Evolutionary conservation across 92 coral and sea anemone genomes (phyloP).

Genomic region (Metridium senile): DNA sequence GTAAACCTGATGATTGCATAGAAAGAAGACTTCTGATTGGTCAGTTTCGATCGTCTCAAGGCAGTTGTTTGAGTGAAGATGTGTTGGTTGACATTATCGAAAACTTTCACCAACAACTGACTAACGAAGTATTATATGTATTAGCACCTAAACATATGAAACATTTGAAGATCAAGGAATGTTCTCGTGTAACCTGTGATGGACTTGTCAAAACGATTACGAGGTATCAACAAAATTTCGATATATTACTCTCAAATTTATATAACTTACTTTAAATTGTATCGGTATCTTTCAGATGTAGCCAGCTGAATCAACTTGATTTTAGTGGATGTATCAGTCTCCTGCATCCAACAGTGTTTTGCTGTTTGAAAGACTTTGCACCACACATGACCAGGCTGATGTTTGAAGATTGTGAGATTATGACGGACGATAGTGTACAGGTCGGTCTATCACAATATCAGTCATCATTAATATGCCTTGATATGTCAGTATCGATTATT

Average conservation of each 20-base stretch:
- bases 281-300: slow-evolving; percentile 43
- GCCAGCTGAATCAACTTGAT: slow-evolving; percentile 66
- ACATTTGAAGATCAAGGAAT: slow-evolving; percentile 57
- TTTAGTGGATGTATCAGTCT: slow-evolving; percentile 65
- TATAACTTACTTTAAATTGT: background rate
- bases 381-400: slow-evolving; percentile 45
- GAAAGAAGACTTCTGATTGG: slow-evolving; percentile 48
- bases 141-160: slow-evolving; percentile 67
- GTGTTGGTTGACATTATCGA: slow-evolving; percentile 53
- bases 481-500: too few relatives aligned
- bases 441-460: slow-evolving; percentile 16
- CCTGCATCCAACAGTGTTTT: slow-evolving; percentile 71
- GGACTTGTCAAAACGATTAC: slow-evolving; percentile 62
- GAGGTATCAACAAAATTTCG: slow-evolving; percentile 15
- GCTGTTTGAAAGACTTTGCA: slow-evolving; percentile 76
- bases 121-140: slow-evolving; percentile 60
- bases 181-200: slow-evolving; percentile 54
- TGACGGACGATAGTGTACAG: slow-evolving; percentile 87
- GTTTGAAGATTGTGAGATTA: slow-evolving; percentile 75
- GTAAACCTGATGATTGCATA: slow-evolving; percentile 41
- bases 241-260: too few relatives aligned
- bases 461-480: background rate
- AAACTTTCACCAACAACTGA: slow-evolving; percentile 62
- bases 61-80: slow-evolving; percentile 65
- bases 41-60: slow-evolving; percentile 43